Evolutionary conservation across 2,888 invertebrate species (phyloP).

Genomic region (Sialis fuliginosa): DNA sequence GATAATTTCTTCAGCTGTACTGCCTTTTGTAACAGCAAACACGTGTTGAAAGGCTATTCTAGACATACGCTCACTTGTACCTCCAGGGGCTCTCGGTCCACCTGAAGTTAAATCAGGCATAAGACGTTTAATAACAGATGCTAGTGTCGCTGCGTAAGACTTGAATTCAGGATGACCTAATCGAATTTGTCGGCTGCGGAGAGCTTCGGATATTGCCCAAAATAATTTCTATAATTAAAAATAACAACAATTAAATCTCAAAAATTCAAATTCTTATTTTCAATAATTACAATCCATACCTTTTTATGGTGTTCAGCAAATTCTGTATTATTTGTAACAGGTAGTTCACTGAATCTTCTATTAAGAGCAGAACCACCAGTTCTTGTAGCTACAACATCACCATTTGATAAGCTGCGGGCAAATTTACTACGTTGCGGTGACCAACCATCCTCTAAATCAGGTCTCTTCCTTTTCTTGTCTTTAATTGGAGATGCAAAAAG

Average conservation of each 20-base stretch:
- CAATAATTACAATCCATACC: slow-evolving; percentile 12
- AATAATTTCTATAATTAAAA: slow-evolving; percentile 44
- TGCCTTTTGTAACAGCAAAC: slow-evolving; percentile 43
- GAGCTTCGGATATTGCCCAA: slow-evolving; percentile 65
- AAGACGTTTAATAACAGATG: slow-evolving; percentile 45
- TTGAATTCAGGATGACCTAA: slow-evolving; percentile 53
- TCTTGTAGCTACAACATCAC: neutral
- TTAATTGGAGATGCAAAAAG: slow-evolving; percentile 42
- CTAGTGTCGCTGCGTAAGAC: slow-evolving; percentile 46
- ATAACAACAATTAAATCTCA: slow-evolving; percentile 6
- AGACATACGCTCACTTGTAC: slow-evolving; percentile 58
- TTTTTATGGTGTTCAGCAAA: slow-evolving; percentile 23
- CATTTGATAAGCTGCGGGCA: slow-evolving; percentile 35
- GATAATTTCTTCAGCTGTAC: slow-evolving; percentile 43
- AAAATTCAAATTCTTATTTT: neutral
- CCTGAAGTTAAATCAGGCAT: slow-evolving; percentile 33
- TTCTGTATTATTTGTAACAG: slow-evolving; percentile 3
- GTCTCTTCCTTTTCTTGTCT: slow-evolving; percentile 31
- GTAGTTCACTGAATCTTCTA: slow-evolving; percentile 1
- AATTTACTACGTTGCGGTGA: slow-evolving; percentile 27
- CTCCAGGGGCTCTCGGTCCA: slow-evolving; percentile 30
- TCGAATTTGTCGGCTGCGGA: slow-evolving; percentile 51
- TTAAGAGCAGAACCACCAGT: neutral
- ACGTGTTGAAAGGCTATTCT: slow-evolving; percentile 47
- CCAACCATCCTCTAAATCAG: slow-evolving; percentile 21